Evolutionary conservation across 2,888 invertebrate genomes (phyloP), one percentile per base, ranked within the genome.

Genomic region (Tenthredo scrophulariae): DNA sequence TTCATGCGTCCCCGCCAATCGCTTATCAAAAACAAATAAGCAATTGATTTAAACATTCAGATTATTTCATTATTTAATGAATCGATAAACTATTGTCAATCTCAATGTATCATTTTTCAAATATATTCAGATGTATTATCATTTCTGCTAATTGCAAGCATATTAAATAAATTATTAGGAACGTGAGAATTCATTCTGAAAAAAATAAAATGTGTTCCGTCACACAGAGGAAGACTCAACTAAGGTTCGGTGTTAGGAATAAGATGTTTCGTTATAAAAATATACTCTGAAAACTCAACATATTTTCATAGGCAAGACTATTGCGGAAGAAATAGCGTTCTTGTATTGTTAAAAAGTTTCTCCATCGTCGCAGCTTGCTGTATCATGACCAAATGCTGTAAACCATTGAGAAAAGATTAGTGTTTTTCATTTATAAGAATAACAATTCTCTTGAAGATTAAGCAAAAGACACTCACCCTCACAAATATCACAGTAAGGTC

Each of bases 401-500:
- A 94, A 90, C 92, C 22, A 80, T 80, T 93, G 92, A 91, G 89
- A 88, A 88, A 88, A 86, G 15, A 37, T 84, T 43, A 72, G 4
- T 67, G 15, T 67, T 70, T 67, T 70, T 29, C 18, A 26, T 40
- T 26, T n/a, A 40, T 37, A 7, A 37, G 7, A 37, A 7, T 0
- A 29, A 2, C 6, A 37, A 37, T 37, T 37, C 37, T 37, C 13
- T 50, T n/a, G 13, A 67, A 46, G 50, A 72, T 26, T 74, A 10
- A 22, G 54, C 40, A 40, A 86, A 13, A 26, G 75, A 84, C 70
- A 89, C 93, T 90, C 94, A 98, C 98, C 96, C 96, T 99, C 99
- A 94, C 99, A 99, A 87, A 96, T 96, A 89, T 98, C 97, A 94
- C 99, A 99, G 94, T 98, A 99, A 74, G 97, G 96, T 85, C 98